Conservation (phyloP, 2,113 vertebrate genomes). For the Cromileptes altivelis region DNA sequence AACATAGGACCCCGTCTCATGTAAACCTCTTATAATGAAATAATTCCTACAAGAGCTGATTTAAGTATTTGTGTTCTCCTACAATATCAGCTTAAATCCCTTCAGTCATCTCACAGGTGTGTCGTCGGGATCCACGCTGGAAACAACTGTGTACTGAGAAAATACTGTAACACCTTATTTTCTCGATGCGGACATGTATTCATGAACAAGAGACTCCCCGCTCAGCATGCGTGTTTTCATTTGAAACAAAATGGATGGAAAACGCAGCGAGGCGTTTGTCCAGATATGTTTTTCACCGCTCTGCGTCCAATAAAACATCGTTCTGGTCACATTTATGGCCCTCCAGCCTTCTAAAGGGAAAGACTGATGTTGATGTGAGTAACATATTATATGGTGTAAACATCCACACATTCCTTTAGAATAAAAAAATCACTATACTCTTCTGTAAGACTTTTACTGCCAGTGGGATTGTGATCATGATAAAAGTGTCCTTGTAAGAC, state of each 20-base stretch:
- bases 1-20: too few relatives aligned
- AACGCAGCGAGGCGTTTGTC: conserved; percentile 52
- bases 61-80: conserved; percentile 10
- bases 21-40: too few relatives aligned
- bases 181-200: conserved; percentile 11
- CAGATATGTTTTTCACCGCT: conserved; percentile 55
- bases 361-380: conserved; percentile 44
- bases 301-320: conserved; percentile 56
- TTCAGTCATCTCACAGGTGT: conserved; percentile 29
- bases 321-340: conserved; percentile 62
- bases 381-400: conserved; percentile 25
- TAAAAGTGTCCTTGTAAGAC: conserved; percentile 30
- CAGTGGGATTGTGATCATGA: conserved; percentile 29
- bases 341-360: conserved; percentile 58
- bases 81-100: not conserved
- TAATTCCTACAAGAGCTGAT: conserved; percentile 5
- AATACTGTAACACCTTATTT: conserved; percentile 23
- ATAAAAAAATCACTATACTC: conserved; percentile 10
- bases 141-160: conserved; percentile 14
- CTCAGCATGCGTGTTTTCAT: conserved; percentile 55
- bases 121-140: conserved; percentile 17
- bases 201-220: conserved; percentile 15
- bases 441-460: conserved; percentile 28
- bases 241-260: conserved; percentile 48
- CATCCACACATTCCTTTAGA: conserved; percentile 12